Evolutionary conservation across 2,888 invertebrate genomes (phyloP), one percentile per base, ranked within the genome.

Genomic region (Drosophila testacea): DNA sequence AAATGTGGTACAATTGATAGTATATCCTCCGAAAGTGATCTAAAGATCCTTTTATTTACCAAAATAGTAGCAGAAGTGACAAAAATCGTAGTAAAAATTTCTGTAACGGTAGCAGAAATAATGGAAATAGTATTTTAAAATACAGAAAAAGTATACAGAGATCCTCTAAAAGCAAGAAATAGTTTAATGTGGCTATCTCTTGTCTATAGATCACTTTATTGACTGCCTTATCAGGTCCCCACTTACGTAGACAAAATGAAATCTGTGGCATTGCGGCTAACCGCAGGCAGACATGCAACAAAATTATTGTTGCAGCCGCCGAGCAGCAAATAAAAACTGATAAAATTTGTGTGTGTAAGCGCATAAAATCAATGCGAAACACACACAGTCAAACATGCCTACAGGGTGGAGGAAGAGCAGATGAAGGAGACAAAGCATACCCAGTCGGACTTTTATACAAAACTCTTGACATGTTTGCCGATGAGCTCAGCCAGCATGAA

Each of bases 311-410:
- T 75, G 76, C 82, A 65, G 51, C 65, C 51, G 57, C 63, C 61
- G 48, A 67, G 66, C 65, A 55, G 52, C 63, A 65, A 74, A 68
- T 56, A 74, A 65, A 72, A 63, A 79, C 60, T 73, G 61, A 85
- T 73, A 72, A 79, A 77, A 74, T 61, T 30, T 80, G 22, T 61
- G 38, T 80, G 67, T 62, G 74, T 41, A 66, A 64, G 81, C 52
- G 66, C 77, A 83, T 80, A 80, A 86, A 83, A 86, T 86, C 83
- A 88, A 86, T 88, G 81, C 85, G 56, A 41, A 52, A 50, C 69
- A 59, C 41, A 66, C 54, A 48, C 28, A 54, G 27, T 27, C 10
- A 56, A 34, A 44, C 10, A 22, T 1, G 13, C 13, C n/a, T 27
- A 13, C 6, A 30, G 32, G 27, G 3, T 16, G 57, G 9, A 27